Evolutionary conservation across 2,797 vertebrate species (phyloP).

Genomic region (Fundulus diaphanus): DNA sequence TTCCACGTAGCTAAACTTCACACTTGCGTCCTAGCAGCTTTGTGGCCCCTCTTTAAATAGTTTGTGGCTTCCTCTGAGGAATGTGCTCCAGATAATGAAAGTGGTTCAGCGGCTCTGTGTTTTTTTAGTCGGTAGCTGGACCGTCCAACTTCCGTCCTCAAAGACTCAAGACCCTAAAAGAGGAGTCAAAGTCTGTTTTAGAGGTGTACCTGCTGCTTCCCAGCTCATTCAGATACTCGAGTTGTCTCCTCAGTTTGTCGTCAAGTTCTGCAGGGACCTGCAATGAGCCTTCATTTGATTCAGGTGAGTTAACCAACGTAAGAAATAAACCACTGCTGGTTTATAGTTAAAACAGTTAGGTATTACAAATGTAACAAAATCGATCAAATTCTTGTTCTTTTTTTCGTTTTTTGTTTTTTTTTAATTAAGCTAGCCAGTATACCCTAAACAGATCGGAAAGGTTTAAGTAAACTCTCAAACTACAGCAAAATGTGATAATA

Average conservation of each 20-base stretch:
- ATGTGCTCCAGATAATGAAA: slow-evolving; percentile 4
- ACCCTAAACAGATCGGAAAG: background rate
- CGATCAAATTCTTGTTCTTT: background rate
- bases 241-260: background rate
- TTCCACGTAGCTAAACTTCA: background rate
- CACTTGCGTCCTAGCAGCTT: background rate
- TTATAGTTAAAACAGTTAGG: background rate
- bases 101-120: background rate
- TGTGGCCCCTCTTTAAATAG: slow-evolving; percentile 8
- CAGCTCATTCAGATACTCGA: background rate
- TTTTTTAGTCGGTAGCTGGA: background rate
- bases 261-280: background rate
- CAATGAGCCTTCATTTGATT: background rate
- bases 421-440: background rate
- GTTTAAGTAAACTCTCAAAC: background rate
- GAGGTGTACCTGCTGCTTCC: background rate
- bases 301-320: background rate
- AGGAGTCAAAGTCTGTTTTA: background rate
- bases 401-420: background rate
- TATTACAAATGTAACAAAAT: background rate
- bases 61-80: slow-evolving; percentile 9
- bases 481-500: background rate
- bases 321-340: background rate
- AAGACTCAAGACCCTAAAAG: background rate
- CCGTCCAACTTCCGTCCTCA: background rate